A percentile compares a stretch with the other conserved stretches of the same genome.
phyloP scores from a whole-genome alignment of 2,888 invertebrate species.

The Eristalis arbustorum region DNA sequence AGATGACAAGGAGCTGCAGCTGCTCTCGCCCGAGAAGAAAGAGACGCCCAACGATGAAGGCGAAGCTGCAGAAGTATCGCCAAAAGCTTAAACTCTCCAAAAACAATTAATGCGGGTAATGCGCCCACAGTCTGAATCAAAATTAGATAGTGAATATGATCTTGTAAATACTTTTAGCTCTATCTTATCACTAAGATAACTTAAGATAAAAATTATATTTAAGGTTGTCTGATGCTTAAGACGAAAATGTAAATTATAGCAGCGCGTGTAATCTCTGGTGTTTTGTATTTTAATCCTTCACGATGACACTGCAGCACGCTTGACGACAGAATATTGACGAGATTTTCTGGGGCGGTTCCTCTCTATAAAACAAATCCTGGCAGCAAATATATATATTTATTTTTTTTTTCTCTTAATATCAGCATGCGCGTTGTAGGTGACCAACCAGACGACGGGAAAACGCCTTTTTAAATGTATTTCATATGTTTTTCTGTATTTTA shows the following conservation, averaged over 20 bases:
- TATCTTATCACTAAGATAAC: constrained; percentile 18
- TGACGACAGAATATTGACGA: background rate
- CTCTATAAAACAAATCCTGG: constrained; percentile 7
- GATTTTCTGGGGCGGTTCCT: constrained; percentile 24
- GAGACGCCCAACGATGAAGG: background rate
- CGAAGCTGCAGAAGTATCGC: background rate
- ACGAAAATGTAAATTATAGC: constrained; percentile 27
- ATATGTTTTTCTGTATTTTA: background rate
- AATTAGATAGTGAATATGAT: background rate
- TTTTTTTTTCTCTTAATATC: constrained; percentile 18
- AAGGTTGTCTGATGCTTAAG: background rate
- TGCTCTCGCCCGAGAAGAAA: constrained; percentile 51
- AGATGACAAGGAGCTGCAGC: constrained; percentile 76
- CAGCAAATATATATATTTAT: constrained; percentile 10
- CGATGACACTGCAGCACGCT: background rate
- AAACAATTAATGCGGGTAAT: background rate
- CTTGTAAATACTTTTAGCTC: constrained; percentile 17
- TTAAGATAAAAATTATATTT: background rate
- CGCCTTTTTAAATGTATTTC: constrained; percentile 42
- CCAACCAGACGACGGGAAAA: constrained; percentile 55
- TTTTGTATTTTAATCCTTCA: background rate
- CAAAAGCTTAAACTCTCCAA: background rate
- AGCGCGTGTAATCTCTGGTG: background rate
- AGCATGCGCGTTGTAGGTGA: constrained; percentile 50
- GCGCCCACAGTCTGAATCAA: constrained; percentile 7